Evolutionary conservation across 1,140 invertebrate genomes (phyloP), one percentile per base, ranked within the genome.

Genomic region (Pseudomyrmex flavicornis): DNA sequence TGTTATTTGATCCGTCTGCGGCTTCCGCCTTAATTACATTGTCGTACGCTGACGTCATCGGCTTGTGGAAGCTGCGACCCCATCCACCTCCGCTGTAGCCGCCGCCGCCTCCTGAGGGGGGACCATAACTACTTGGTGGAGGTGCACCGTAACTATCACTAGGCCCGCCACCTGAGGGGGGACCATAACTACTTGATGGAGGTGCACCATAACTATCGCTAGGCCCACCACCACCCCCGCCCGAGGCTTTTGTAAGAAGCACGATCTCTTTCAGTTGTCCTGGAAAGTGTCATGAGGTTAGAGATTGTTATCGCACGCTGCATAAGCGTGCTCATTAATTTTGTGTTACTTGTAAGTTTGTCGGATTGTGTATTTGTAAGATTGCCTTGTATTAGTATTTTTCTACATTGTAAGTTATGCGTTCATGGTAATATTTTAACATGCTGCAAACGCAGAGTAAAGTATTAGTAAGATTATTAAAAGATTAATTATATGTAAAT

Each of bases 41-140:
- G 7, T 50, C 54, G n/a, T 69, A 17, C n/a, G 46, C 26, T 9
- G 58, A 63, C 22, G 85, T 87, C 58, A 88, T 80, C 2, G 87
- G 56, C 52, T 89, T 91, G 56, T 91, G 76, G 26, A 94, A 93
- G 61, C 93, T 94, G 26, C 94, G 90, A 4, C 93, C 93, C 93
- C 93, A 94, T 8, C 92, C 92, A 13, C 50, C 50, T 10, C 73
- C 83, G n/a, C 90, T 88, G 46, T 91, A 91, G 9, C 92, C 92
- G 9, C 89, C 90, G 74, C 91, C 92, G 13, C 85, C 88, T 17
- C 90, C 85, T 58, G 91, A 88, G 4, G 91, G 91, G 12, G 90
- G 85, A 35, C 92, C 92, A 63, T 92, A 90, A 82, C 89, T 87
- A 58, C 82, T 84, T 7, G 90, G 26, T 62, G 90, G 88, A 54